These are phyloP conservation scores for Apolygus lucorum DNA, from an alignment of 1,140 invertebrate genomes.

Conservation along the genomic window DNA sequence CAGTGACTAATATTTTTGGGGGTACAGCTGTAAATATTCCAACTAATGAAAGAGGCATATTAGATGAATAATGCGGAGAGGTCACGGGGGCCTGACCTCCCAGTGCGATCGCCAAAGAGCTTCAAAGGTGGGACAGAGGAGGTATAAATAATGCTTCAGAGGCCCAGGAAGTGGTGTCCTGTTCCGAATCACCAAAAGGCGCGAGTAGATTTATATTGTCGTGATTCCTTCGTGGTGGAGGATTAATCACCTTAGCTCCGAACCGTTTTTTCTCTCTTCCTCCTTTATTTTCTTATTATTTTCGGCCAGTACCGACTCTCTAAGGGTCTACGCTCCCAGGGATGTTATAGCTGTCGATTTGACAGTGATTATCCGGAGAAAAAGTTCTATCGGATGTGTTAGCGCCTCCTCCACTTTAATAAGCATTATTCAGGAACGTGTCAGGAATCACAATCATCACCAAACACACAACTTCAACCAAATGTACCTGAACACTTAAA, in stretches of 20 bases:
- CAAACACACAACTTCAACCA: too few species aligned
- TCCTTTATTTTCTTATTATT: background rate
- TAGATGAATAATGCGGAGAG: background rate
- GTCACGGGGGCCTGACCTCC: background rate
- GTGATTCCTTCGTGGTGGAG: background rate
- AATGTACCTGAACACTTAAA: too few species aligned
- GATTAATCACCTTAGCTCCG: background rate
- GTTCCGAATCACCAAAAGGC: constrained; percentile 7
- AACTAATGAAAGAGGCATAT: background rate
- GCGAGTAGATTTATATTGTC: constrained; percentile 7
- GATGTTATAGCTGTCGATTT: background rate
- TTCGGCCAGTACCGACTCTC: background rate
- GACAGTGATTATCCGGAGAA: background rate
- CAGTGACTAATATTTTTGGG: background rate
- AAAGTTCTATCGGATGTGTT: too few species aligned
- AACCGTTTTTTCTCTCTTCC: too few species aligned
- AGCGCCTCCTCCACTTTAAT: too few species aligned
- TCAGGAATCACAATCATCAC: too few species aligned
- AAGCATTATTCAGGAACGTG: too few species aligned
- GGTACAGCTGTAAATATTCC: background rate
- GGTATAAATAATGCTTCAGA: background rate
- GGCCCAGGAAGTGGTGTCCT: background rate
- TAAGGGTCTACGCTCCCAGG: background rate
- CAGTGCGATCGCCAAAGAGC: background rate
- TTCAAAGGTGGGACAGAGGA: background rate